phyloP scores from a whole-genome alignment of 2,113 vertebrate genomes.

The Lates calcarifer region DNA sequence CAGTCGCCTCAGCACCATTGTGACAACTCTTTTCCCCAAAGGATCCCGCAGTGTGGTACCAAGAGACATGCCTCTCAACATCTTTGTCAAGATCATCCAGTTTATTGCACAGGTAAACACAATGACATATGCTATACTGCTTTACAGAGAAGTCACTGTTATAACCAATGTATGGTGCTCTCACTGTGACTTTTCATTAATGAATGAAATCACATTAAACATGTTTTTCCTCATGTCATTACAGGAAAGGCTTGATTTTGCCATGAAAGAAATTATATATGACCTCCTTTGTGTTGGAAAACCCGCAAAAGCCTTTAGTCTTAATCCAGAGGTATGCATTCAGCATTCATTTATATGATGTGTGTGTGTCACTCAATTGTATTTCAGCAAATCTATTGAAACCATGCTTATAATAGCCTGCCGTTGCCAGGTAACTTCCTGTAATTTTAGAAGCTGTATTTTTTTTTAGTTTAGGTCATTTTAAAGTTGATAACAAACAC shows the following conservation, averaged over 20 bases:
- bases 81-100: slow-evolving; percentile 99
- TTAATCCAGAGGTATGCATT: slow-evolving; percentile 94
- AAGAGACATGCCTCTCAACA: slow-evolving; percentile 98
- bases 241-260: slow-evolving; percentile 97
- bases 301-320: slow-evolving; percentile 97
- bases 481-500: not conserved
- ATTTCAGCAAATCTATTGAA: not conserved
- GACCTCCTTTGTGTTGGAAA: slow-evolving; percentile 98
- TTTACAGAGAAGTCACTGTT: not conserved
- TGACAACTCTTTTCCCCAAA: slow-evolving; percentile 97
- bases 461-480: not conserved
- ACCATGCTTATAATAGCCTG: not conserved
- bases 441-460: not conserved
- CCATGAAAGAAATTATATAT: slow-evolving; percentile 99
- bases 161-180: not conserved
- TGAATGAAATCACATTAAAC: not conserved
- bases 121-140: not conserved
- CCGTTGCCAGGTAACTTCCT: not conserved
- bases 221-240: slow-evolving; percentile 33
- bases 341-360: not conserved
- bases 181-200: not conserved
- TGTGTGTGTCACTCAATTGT: not conserved
- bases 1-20: slow-evolving; percentile 95
- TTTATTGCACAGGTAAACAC: slow-evolving; percentile 95
- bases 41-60: slow-evolving; percentile 97